Percentiles rank a stretch among this genome's conserved stretches.
These are phyloP conservation scores for Pipa parva DNA, from an alignment of 2,113 vertebrate species.

Conservation along the genomic window DNA sequence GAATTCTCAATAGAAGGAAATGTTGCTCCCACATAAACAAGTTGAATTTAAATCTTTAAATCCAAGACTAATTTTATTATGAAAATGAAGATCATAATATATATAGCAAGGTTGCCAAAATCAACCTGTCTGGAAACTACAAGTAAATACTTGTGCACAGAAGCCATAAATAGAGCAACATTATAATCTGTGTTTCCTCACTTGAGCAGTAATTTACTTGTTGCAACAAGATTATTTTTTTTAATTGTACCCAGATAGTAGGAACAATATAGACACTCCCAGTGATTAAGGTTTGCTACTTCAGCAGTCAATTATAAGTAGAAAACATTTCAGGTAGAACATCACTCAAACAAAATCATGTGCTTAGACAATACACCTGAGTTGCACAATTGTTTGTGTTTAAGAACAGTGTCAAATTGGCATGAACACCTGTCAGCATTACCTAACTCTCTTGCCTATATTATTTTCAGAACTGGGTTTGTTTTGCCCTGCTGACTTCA, in stretches of 20 bases:
- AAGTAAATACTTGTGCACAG: neutral
- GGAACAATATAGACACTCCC: slow-evolving; percentile 14
- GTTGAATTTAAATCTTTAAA: neutral
- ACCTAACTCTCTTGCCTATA: too few species aligned
- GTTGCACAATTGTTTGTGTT: too few species aligned
- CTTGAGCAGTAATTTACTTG: slow-evolving; percentile 5
- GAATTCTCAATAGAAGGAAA: slow-evolving; percentile 5
- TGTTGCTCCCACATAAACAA: slow-evolving; percentile 2
- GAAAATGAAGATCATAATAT: neutral
- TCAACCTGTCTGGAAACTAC: neutral
- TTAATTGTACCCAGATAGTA: slow-evolving; percentile 11
- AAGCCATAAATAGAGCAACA: neutral
- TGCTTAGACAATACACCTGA: too few species aligned
- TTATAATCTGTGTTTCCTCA: slow-evolving; percentile 20
- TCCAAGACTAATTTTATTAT: neutral
- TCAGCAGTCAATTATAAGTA: neutral
- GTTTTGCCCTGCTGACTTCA: too few species aligned
- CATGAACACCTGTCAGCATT: too few species aligned
- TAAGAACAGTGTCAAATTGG: too few species aligned
- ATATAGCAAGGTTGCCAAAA: neutral
- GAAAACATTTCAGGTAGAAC: neutral
- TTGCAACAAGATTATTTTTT: slow-evolving; percentile 3
- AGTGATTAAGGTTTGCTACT: slow-evolving; percentile 8
- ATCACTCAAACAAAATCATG: too few species aligned
- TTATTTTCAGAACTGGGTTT: too few species aligned